phyloP scores from a whole-genome alignment of 1,140 invertebrate genomes.

The Neuroterus valhalla region DNA sequence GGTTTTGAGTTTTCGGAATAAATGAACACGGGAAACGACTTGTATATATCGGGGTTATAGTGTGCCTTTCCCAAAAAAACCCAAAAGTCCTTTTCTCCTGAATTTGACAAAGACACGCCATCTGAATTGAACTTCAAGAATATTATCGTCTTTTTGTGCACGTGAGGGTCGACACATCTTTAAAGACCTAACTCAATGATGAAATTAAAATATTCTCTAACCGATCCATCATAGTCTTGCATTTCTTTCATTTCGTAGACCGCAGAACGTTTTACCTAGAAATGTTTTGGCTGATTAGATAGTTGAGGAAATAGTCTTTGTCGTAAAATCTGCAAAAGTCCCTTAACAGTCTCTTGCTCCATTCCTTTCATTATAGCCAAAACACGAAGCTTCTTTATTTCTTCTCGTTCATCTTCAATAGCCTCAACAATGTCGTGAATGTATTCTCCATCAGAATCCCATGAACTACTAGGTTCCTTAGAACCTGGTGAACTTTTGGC shows the following conservation, averaged over 20 bases:
- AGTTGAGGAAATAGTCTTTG: not conserved
- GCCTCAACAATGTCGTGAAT: not conserved
- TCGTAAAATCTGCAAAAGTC: conserved; percentile 1
- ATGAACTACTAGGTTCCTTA: not conserved
- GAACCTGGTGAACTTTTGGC: not conserved
- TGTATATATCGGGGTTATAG: too few species aligned
- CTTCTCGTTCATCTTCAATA: not conserved
- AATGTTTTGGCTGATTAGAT: not conserved
- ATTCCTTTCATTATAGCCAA: not conserved
- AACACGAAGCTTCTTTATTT: not conserved
- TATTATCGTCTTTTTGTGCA: too few species aligned
- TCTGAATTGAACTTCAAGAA: too few species aligned
- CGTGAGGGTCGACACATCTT: too few species aligned
- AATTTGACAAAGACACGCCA: too few species aligned
- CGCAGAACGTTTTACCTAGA: not conserved
- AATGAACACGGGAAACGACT: too few species aligned
- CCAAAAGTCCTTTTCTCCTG: too few species aligned
- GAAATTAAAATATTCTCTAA: not conserved
- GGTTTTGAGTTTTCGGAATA: too few species aligned
- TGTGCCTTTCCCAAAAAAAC: too few species aligned
- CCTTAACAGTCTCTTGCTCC: not conserved
- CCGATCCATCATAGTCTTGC: not conserved
- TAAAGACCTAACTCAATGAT: not conserved
- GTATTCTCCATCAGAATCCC: not conserved
- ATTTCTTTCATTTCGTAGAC: not conserved